phyloP scores from a whole-genome alignment of 2,888 invertebrate genomes.

The Nezara viridula region DNA sequence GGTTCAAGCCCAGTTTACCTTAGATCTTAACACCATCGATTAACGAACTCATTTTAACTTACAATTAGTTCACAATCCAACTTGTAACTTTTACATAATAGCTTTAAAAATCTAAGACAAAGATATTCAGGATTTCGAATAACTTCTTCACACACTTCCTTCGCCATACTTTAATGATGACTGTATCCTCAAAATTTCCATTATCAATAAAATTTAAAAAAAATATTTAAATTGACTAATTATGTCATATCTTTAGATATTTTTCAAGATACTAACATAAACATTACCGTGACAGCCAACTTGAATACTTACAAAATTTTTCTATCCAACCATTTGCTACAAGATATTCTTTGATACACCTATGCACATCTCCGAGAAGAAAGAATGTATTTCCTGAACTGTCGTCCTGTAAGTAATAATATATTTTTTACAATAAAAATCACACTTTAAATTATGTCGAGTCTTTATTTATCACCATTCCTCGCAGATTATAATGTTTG shows the following conservation, averaged over 20 bases:
- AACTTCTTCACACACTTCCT: too few relatives aligned
- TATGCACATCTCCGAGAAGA: conserved; percentile 29
- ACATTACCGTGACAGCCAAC: not conserved
- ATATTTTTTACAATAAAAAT: not conserved
- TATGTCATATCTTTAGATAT: too few relatives aligned
- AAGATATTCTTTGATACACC: conserved; percentile 8
- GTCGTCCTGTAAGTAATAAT: not conserved
- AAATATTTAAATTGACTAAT: not conserved
- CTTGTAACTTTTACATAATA: too few relatives aligned
- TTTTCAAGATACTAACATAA: too few relatives aligned
- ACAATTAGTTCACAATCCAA: too few relatives aligned
- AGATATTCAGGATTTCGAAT: too few relatives aligned
- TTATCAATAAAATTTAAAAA: not conserved
- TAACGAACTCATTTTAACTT: not conserved
- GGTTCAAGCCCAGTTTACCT: not conserved
- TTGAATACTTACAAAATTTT: conserved; percentile 6
- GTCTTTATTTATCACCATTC: not conserved
- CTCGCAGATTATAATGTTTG: not conserved
- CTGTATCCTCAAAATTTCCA: not conserved
- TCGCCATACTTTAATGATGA: too few relatives aligned
- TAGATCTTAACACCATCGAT: not conserved
- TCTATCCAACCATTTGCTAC: conserved; percentile 34
- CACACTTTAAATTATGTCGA: not conserved
- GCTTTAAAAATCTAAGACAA: too few relatives aligned
- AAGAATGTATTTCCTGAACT: conserved; percentile 43